Evolutionary conservation across 2,888 invertebrate species (phyloP).

Genomic region (Pachycephus smyrnensis): DNA sequence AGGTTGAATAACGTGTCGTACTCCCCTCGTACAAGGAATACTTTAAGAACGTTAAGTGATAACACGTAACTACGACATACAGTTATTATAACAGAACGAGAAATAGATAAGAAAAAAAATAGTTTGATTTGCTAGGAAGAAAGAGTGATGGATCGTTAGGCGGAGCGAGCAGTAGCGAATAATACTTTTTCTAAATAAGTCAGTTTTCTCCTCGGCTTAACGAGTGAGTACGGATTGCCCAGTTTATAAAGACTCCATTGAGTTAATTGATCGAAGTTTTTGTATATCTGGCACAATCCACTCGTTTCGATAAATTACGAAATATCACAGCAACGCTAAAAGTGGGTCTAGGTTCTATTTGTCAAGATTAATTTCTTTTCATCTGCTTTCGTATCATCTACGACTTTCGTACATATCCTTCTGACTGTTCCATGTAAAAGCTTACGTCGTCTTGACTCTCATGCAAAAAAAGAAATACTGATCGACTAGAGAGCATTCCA

Average conservation of each 20-base stretch:
- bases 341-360: background rate
- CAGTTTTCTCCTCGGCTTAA: background rate
- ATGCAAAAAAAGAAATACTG: conserved; percentile 37
- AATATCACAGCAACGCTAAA: conserved; percentile 12
- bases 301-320: background rate
- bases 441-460: background rate
- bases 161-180: background rate
- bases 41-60: conserved; percentile 16
- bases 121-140: conserved; percentile 1
- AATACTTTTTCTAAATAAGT: background rate
- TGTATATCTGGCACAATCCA: background rate
- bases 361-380: background rate
- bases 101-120: conserved; percentile 8
- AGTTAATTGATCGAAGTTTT: background rate
- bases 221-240: background rate
- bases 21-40: background rate
- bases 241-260: background rate
- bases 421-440: background rate
- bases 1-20: background rate
- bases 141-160: background rate
- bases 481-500: conserved; percentile 40
- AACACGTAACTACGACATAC: conserved; percentile 21
- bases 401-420: background rate
- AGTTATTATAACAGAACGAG: conserved; percentile 13
- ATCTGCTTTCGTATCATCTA: background rate